Evolutionary conservation across 1,140 invertebrate genomes (phyloP).

Genomic region (Philotrypesis tridentata): DNA sequence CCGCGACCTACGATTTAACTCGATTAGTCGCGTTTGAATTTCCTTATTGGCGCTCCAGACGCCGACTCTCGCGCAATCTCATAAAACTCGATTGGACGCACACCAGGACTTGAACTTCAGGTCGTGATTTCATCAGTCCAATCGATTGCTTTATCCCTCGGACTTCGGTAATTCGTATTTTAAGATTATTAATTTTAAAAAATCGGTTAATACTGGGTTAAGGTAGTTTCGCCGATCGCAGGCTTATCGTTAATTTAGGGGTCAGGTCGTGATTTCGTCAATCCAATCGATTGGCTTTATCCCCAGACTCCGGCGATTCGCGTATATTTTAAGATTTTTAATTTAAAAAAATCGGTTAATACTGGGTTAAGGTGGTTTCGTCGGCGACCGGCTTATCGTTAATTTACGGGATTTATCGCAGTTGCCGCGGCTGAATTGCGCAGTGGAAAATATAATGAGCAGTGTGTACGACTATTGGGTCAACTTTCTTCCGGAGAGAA

Average conservation of each 20-base stretch:
- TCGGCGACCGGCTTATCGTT: not conserved
- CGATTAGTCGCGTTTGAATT: slow-evolving; percentile 13
- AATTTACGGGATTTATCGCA: not conserved
- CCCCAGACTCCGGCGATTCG: too few relatives aligned
- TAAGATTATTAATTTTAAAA: too few relatives aligned
- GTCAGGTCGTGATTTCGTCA: too few relatives aligned
- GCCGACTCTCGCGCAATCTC: not conserved
- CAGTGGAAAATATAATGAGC: not conserved
- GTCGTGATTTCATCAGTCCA: not conserved
- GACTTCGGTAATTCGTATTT: too few relatives aligned
- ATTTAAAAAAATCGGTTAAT: too few relatives aligned
- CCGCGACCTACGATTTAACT: not conserved
- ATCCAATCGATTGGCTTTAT: too few relatives aligned
- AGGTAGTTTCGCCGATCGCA: too few relatives aligned
- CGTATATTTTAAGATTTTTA: too few relatives aligned
- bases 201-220: too few relatives aligned
- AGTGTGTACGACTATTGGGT: not conserved
- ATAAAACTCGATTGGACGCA: not conserved
- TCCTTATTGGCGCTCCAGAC: not conserved
- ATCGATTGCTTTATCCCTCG: too few relatives aligned
- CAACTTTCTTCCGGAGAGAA: slow-evolving; percentile 31
- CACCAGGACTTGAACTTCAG: not conserved
- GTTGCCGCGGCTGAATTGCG: not conserved
- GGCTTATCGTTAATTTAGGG: too few relatives aligned
- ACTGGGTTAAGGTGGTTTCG: too few relatives aligned